phyloP scores from a whole-genome alignment of 2,797 vertebrate genomes.

The Halcyon badia region DNA sequence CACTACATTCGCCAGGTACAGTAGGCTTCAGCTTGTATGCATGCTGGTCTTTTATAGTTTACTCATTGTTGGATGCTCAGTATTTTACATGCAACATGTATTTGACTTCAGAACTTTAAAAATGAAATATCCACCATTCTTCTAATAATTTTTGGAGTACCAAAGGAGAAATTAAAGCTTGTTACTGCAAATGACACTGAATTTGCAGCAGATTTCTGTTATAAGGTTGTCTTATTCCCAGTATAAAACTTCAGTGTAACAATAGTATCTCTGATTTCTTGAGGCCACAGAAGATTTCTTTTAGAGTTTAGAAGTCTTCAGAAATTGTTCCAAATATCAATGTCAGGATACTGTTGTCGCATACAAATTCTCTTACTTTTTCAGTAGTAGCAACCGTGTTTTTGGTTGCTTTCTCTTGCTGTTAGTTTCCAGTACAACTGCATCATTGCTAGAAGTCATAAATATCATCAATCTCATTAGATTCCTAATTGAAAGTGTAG shows the following conservation, averaged over 20 bases:
- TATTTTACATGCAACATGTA: not conserved
- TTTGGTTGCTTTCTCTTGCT: not conserved
- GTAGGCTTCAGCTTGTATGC: not conserved
- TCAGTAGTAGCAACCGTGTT: not conserved
- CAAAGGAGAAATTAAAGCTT: not conserved
- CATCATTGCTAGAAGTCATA: not conserved
- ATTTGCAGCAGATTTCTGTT: not conserved
- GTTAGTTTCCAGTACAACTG: not conserved
- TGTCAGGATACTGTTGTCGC: not conserved
- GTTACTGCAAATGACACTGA: not conserved
- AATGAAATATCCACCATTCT: not conserved
- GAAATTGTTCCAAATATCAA: not conserved
- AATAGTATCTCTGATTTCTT: not conserved
- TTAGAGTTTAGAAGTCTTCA: not conserved
- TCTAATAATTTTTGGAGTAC: not conserved
- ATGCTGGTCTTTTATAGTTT: not conserved
- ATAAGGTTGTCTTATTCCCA: not conserved
- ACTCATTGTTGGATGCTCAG: not conserved
- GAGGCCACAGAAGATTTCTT: not conserved
- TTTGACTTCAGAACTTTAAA: not conserved
- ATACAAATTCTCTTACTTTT: not conserved
- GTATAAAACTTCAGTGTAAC: not conserved
- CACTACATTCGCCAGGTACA: constrained; percentile 94
- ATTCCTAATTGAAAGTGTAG: not conserved
- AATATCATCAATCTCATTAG: not conserved